Conservation (phyloP, 2,113 vertebrate species). For the Myotis yumanensis region DNA sequence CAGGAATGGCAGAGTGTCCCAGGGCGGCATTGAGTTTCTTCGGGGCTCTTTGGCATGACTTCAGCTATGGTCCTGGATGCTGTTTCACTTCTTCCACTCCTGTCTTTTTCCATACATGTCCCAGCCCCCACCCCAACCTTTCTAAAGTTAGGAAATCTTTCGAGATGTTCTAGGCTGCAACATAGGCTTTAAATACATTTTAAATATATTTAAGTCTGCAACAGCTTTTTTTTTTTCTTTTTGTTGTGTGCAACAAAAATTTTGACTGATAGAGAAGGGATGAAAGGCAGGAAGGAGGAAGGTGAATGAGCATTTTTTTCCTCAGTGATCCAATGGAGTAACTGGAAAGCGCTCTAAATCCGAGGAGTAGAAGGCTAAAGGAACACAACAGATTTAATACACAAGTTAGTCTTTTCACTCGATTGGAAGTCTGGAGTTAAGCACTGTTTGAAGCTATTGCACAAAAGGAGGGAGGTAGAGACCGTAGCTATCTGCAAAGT, state of each 20-base stretch:
- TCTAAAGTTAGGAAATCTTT: neutral
- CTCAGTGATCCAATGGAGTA: neutral
- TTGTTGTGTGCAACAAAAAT: neutral
- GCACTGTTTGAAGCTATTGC: neutral
- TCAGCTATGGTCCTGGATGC: neutral
- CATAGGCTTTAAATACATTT: neutral
- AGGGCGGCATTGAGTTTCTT: neutral
- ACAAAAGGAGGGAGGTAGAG: neutral
- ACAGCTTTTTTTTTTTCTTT: neutral
- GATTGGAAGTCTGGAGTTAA: neutral
- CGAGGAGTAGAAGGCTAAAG: neutral
- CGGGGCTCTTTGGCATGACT: neutral
- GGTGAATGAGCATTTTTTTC: neutral
- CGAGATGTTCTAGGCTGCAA: neutral
- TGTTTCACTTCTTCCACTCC: neutral
- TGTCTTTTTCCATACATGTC: neutral
- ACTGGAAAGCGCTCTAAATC: neutral
- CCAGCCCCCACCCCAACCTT: neutral
- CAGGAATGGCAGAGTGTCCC: neutral
- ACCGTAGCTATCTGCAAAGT: neutral
- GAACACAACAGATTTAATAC: neutral
- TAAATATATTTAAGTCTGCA: neutral
- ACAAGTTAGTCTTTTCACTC: neutral
- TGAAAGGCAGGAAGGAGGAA: neutral
- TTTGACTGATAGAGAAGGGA: neutral